A percentile compares a stretch with the other conserved stretches of the same genome.
Conservation (phyloP, 2,888 invertebrate species). For the Eurytoma californica region DNA sequence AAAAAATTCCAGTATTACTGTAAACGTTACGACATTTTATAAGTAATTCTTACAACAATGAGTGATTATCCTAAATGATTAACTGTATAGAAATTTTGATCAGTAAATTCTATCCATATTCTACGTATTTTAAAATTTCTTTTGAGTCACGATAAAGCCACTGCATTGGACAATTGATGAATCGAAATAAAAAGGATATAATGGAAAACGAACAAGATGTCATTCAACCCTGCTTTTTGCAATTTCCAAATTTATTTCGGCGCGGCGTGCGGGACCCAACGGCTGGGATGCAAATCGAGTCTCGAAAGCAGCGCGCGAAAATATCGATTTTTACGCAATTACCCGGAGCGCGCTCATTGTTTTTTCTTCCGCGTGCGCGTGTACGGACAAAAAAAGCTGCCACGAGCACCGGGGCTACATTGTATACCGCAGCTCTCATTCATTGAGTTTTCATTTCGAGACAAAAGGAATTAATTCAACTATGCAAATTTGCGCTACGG, state of each 20-base stretch:
- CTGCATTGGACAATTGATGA: too few relatives aligned
- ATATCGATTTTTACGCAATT: constrained; percentile 35
- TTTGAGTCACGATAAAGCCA: too few relatives aligned
- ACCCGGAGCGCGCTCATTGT: constrained; percentile 23
- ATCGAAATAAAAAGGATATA: background rate
- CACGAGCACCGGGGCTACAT: constrained; percentile 18
- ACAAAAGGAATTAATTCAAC: constrained; percentile 36
- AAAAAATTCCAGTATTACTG: too few relatives aligned
- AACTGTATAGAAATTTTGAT: too few relatives aligned
- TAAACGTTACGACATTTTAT: too few relatives aligned
- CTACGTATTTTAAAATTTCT: too few relatives aligned
- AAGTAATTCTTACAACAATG: too few relatives aligned
- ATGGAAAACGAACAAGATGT: constrained; percentile 8
- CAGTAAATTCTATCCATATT: too few relatives aligned
- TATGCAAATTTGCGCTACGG: constrained; percentile 25
- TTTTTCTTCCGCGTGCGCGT: constrained; percentile 12
- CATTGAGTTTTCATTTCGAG: constrained; percentile 30
- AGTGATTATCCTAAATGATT: too few relatives aligned
- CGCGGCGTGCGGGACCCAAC: background rate
- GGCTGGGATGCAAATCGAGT: constrained; percentile 17
- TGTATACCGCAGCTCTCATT: constrained; percentile 22
- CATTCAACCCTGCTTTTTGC: background rate
- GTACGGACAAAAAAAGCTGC: background rate
- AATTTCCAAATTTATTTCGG: constrained; percentile 21
- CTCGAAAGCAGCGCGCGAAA: constrained; percentile 24